These are phyloP conservation scores for Metaphire vulgaris DNA, from an alignment of 1,140 invertebrate genomes.

Conservation along the genomic window DNA sequence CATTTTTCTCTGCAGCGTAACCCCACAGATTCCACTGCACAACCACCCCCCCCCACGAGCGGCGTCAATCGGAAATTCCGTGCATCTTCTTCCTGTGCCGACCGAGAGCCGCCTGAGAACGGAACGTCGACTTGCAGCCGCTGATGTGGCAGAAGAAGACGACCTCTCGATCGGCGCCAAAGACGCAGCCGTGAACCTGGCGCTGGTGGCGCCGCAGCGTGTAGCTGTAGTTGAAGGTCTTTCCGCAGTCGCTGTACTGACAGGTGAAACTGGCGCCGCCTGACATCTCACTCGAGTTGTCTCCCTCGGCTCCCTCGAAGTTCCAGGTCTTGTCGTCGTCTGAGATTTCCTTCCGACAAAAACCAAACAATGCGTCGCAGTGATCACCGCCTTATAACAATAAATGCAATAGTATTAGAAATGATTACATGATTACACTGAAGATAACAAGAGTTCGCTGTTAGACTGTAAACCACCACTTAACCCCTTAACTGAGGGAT, in stretches of 20 bases:
- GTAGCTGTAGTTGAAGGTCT: background rate
- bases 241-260: background rate
- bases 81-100: background rate
- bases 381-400: too few species aligned
- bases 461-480: too few species aligned
- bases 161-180: background rate
- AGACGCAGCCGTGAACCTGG: background rate
- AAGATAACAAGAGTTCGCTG: too few species aligned
- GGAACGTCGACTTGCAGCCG: background rate
- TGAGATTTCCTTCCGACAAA: background rate
- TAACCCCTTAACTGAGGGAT: too few species aligned
- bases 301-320: background rate
- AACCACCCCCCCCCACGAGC: too few species aligned
- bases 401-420: too few species aligned
- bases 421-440: too few species aligned
- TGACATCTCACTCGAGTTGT: background rate
- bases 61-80: too few species aligned
- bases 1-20: too few species aligned
- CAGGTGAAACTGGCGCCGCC: background rate
- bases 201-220: background rate
- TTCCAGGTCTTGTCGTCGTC: background rate
- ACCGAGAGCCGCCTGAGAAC: background rate
- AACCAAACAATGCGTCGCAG: too few species aligned
- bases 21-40: too few species aligned
- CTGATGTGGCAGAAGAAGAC: background rate